A percentile compares a stretch with the other conserved stretches of the same genome.
These are phyloP conservation scores for Dryomyza anilis DNA, from an alignment of 2,888 invertebrate species.

Conservation along the genomic window DNA sequence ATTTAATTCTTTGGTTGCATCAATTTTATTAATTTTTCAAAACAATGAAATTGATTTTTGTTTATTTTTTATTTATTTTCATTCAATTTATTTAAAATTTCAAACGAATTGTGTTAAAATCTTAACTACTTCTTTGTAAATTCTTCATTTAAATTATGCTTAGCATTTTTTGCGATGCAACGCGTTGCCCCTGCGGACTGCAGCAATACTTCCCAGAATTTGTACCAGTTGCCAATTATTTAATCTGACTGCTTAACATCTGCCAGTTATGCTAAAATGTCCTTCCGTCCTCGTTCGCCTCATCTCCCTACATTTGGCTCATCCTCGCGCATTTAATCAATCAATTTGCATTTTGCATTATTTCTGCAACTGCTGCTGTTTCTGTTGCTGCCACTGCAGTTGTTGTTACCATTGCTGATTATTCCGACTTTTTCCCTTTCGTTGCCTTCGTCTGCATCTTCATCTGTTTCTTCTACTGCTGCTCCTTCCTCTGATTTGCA, in stretches of 20 bases:
- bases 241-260: slow-evolving; percentile 16
- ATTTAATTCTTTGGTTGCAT: too few relatives aligned
- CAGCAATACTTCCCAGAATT: slow-evolving; percentile 3
- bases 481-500: slow-evolving; percentile 13
- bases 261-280: slow-evolving; percentile 15
- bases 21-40: too few relatives aligned
- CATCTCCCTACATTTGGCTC: not conserved
- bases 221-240: slow-evolving; percentile 7
- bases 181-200: not conserved
- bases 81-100: too few relatives aligned
- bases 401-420: not conserved
- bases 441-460: not conserved
- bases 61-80: too few relatives aligned
- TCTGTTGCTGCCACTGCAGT: not conserved
- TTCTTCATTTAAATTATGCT: too few relatives aligned
- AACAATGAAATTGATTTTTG: too few relatives aligned
- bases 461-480: not conserved
- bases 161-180: too few relatives aligned
- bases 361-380: not conserved
- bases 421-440: not conserved
- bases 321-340: slow-evolving; percentile 15
- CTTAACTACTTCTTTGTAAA: too few relatives aligned
- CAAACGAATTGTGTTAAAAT: too few relatives aligned
- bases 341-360: slow-evolving; percentile 25
- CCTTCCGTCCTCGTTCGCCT: not conserved